Evolutionary conservation across 2,888 invertebrate species (phyloP).

Genomic region (Cantharis rustica): DNA sequence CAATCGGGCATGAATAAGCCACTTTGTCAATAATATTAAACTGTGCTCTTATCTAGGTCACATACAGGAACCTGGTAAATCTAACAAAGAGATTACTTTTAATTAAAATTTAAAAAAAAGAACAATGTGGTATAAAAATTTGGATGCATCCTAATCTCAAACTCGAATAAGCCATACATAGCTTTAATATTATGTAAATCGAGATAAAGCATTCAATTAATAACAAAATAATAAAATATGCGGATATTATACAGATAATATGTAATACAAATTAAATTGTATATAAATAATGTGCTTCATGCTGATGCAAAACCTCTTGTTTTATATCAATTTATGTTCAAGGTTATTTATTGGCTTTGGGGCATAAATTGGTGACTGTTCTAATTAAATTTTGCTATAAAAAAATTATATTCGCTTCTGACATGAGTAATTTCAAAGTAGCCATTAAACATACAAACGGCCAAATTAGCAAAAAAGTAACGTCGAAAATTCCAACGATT

Average conservation of each 20-base stretch:
- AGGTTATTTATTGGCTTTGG: not conserved
- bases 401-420: not conserved
- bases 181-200: too few species aligned
- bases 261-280: too few species aligned
- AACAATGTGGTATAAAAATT: not conserved
- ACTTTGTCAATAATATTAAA: not conserved
- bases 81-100: not conserved
- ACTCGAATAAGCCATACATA: not conserved
- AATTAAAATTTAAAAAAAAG: not conserved
- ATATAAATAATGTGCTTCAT: not conserved
- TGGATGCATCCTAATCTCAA: not conserved
- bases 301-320: not conserved
- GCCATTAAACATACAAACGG: not conserved
- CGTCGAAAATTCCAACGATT: not conserved
- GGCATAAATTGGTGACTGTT: not conserved
- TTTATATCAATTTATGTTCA: not conserved
- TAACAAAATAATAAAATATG: not conserved
- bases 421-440: not conserved
- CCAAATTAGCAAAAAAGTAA: not conserved
- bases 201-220: not conserved
- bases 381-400: not conserved
- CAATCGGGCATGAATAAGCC: not conserved
- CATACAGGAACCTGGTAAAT: not conserved
- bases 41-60: not conserved
- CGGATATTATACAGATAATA: not conserved